phyloP scores from a whole-genome alignment of 2,797 vertebrate species.

The Leuciscus waleckii region DNA sequence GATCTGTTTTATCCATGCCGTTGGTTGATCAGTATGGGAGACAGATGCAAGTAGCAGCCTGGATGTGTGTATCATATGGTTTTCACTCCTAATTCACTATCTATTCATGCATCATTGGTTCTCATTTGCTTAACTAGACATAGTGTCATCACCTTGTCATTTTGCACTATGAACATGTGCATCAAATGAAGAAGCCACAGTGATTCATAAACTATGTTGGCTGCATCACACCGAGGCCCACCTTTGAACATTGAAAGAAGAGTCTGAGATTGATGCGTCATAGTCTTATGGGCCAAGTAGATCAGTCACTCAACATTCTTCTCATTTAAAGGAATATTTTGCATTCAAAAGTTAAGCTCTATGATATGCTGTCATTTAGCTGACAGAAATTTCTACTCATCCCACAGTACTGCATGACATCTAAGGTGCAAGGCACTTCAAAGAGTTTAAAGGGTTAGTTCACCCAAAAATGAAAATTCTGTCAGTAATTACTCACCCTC shows the following conservation, averaged over 20 bases:
- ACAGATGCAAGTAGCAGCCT: slow-evolving; percentile 54
- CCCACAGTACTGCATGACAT: background rate
- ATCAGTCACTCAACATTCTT: slow-evolving; percentile 3
- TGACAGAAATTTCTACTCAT: background rate
- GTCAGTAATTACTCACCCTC: too few relatives aligned
- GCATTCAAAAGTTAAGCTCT: background rate
- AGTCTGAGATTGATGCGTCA: background rate
- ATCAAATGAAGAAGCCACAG: slow-evolving; percentile 4
- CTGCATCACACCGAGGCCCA: background rate
- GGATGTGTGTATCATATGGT: background rate
- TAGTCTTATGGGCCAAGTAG: background rate
- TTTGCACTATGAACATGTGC: slow-evolving; percentile 7
- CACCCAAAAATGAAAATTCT: too few relatives aligned
- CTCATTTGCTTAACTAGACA: slow-evolving; percentile 19
- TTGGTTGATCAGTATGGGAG: slow-evolving; percentile 21
- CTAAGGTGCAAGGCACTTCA: background rate
- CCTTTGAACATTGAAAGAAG: background rate
- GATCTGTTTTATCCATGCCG: slow-evolving; percentile 62
- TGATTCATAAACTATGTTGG: slow-evolving; percentile 24
- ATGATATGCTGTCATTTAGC: background rate
- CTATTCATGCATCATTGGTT: slow-evolving; percentile 28
- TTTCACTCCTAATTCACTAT: slow-evolving; percentile 25
- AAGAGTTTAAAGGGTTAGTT: background rate
- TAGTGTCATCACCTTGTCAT: slow-evolving; percentile 41
- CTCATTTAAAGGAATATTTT: slow-evolving; percentile 5